These are phyloP conservation scores for Drosophila malerkotliana DNA, from an alignment of 1,140 invertebrate genomes.

Conservation along the genomic window DNA sequence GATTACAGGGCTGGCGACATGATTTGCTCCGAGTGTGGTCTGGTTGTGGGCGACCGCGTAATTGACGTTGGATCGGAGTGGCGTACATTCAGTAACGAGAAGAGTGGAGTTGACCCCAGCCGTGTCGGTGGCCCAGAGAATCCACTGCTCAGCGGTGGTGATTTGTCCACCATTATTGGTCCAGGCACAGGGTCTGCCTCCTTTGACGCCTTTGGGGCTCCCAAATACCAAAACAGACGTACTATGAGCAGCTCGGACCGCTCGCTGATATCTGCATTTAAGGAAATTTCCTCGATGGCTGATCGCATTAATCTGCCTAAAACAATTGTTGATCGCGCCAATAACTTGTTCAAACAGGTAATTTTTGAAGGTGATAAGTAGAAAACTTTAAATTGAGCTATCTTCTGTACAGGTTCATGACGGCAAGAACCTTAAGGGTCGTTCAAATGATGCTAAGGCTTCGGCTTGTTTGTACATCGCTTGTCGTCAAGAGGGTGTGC, in stretches of 20 bases:
- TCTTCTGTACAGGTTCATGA: conserved; percentile 91
- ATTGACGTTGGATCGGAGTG: conserved; percentile 99
- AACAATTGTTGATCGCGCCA: conserved; percentile 97
- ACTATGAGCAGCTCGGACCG: conserved; percentile 97
- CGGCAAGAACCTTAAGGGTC: conserved; percentile 96
- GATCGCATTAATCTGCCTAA: conserved; percentile 98
- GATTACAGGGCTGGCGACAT: conserved; percentile 99
- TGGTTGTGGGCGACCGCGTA: conserved; percentile 99
- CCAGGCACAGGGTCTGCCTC: conserved; percentile 93
- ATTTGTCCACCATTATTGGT: conserved; percentile 98
- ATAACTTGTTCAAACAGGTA: conserved; percentile 97
- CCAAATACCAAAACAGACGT: conserved; percentile 97
- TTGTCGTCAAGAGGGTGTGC: conserved; percentile 98
- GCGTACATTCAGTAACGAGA: conserved; percentile 99
- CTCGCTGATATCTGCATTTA: conserved; percentile 97
- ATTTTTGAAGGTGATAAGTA: neutral
- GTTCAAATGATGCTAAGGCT: conserved; percentile 98
- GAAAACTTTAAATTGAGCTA: neutral
- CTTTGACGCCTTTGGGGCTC: conserved; percentile 92
- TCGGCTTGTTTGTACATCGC: conserved; percentile 99
- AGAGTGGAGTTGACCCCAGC: conserved; percentile 97
- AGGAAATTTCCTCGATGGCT: conserved; percentile 98
- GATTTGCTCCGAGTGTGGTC: conserved; percentile 99
- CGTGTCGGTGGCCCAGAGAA: conserved; percentile 99
- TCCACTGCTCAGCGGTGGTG: conserved; percentile 96